These are phyloP conservation scores for Oophaga pumilio DNA, from an alignment of 2,113 vertebrate species.

Conservation along the genomic window DNA sequence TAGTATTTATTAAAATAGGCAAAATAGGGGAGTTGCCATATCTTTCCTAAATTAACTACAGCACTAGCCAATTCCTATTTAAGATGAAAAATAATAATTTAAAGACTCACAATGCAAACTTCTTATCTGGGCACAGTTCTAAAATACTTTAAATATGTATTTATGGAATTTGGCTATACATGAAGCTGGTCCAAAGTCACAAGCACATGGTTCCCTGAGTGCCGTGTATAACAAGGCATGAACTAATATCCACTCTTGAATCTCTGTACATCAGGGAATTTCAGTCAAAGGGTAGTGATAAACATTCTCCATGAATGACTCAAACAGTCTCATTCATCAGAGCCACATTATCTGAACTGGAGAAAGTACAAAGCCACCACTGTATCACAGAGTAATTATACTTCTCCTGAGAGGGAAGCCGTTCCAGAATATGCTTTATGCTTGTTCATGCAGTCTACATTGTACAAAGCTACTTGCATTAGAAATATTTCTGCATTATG, in stretches of 20 bases:
- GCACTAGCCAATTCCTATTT: too few relatives aligned
- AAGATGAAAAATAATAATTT: too few relatives aligned
- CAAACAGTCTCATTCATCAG: slow-evolving; percentile 30
- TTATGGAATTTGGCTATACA: background rate
- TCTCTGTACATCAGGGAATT: slow-evolving; percentile 11
- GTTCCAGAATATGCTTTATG: background rate
- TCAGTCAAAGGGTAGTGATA: slow-evolving; percentile 34
- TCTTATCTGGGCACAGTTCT: too few relatives aligned
- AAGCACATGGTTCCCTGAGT: background rate
- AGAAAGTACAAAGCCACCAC: slow-evolving; percentile 35
- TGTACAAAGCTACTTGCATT: background rate
- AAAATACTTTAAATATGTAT: background rate
- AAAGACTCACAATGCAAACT: too few relatives aligned
- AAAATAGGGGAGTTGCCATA: too few relatives aligned
- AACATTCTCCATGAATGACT: background rate
- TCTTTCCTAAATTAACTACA: too few relatives aligned
- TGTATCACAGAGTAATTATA: slow-evolving; percentile 18
- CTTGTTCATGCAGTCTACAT: background rate
- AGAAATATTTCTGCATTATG: background rate
- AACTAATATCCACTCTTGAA: background rate
- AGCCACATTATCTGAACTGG: slow-evolving; percentile 21
- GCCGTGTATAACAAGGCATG: background rate
- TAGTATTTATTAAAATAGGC: too few relatives aligned
- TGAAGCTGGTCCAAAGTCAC: background rate
- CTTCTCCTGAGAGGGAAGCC: slow-evolving; percentile 3